phyloP scores from a whole-genome alignment of 2,797 vertebrate genomes.

The Chelon auratus region DNA sequence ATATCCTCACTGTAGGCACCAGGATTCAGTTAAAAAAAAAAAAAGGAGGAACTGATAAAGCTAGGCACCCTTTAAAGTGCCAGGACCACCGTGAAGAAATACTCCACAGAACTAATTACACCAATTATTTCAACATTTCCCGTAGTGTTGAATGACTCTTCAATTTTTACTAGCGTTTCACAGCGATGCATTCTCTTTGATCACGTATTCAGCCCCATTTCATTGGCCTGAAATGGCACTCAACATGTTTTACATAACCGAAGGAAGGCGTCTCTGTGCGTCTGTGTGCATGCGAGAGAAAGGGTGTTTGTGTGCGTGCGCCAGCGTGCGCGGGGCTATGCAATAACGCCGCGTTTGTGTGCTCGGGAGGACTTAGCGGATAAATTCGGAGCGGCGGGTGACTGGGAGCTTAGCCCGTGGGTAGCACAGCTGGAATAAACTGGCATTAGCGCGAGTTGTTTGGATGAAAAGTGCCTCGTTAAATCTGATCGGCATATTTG shows the following conservation, averaged over 20 bases:
- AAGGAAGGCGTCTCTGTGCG: constrained; percentile 18
- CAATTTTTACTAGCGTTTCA: constrained; percentile 28
- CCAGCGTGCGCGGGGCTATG: constrained; percentile 26
- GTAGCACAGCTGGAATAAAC: constrained; percentile 73
- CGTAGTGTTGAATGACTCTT: constrained; percentile 1
- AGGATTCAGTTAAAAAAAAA: background rate
- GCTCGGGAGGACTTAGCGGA: constrained; percentile 74
- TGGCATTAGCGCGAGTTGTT: constrained; percentile 76
- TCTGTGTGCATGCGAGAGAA: constrained; percentile 7
- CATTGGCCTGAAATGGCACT: constrained; percentile 60
- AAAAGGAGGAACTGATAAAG: constrained; percentile 12
- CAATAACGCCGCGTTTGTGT: constrained; percentile 71
- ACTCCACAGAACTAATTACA: constrained; percentile 40
- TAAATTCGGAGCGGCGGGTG: constrained; percentile 76
- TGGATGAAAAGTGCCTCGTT: constrained; percentile 77
- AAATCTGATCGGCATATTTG: constrained; percentile 78
- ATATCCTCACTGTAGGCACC: background rate
- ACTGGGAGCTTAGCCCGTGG: constrained; percentile 76
- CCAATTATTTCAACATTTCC: constrained; percentile 38
- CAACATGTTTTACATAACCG: constrained; percentile 44
- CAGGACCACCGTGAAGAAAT: constrained; percentile 1
- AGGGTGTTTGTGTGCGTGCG: constrained; percentile 45
- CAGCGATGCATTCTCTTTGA: constrained; percentile 37
- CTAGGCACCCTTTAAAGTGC: background rate
- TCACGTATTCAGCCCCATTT: constrained; percentile 19